Evolutionary conservation across 2,113 vertebrate genomes (phyloP).

Genomic region (Protobothrops mucrosquamatus): DNA sequence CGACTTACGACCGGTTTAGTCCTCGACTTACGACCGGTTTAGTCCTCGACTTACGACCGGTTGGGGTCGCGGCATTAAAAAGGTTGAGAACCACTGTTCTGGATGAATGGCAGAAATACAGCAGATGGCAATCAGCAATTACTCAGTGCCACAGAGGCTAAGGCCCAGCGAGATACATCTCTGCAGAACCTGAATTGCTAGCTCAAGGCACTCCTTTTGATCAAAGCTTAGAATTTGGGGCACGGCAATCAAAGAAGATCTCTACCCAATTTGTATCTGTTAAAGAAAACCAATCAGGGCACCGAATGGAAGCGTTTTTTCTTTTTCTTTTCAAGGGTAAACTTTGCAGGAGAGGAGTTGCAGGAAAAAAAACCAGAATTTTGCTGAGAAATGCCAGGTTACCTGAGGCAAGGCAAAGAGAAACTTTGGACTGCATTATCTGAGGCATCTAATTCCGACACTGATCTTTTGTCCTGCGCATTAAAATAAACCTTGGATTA

Average conservation of each 20-base stretch:
- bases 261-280: neutral
- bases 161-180: neutral
- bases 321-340: neutral
- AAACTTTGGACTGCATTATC: neutral
- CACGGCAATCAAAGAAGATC: neutral
- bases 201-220: neutral
- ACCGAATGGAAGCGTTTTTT: neutral
- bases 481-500: neutral
- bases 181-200: neutral
- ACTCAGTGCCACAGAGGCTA: neutral
- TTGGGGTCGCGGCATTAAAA: no score
- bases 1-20: no score
- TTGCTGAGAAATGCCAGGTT: neutral
- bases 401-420: neutral
- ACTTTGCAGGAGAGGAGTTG: neutral
- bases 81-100: no score
- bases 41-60: no score
- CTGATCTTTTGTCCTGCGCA: neutral
- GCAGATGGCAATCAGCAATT: neutral
- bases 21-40: no score
- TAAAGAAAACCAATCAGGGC: neutral
- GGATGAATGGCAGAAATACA: neutral
- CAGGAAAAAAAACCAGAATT: neutral
- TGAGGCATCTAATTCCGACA: neutral
- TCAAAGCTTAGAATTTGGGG: neutral